These are phyloP conservation scores for Scotopteryx bipunctaria DNA, from an alignment of 2,888 invertebrate species.

Conservation along the genomic window DNA sequence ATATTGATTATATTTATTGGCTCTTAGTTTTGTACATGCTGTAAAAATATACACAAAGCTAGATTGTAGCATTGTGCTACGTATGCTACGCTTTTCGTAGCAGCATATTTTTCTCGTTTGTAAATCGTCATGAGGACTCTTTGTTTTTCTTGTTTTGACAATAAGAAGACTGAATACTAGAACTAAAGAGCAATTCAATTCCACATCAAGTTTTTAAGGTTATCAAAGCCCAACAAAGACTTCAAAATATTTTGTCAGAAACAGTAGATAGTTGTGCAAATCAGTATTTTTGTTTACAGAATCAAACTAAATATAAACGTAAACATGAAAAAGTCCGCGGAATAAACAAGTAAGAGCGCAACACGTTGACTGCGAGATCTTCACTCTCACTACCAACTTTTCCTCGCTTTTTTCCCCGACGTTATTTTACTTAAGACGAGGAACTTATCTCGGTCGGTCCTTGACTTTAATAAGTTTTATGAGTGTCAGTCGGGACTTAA, in stretches of 20 bases:
- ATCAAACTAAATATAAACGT: conserved; percentile 32
- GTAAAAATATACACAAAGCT: conserved; percentile 11
- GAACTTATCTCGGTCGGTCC: conserved; percentile 82
- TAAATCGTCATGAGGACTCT: too few species aligned
- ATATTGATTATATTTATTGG: too few species aligned
- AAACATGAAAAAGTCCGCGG: conserved; percentile 51
- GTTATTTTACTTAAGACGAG: conserved; percentile 82
- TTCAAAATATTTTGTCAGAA: too few species aligned
- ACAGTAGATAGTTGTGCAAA: too few species aligned
- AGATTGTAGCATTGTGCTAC: conserved; percentile 50
- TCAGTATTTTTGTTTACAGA: too few species aligned
- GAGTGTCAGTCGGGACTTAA: conserved; percentile 81
- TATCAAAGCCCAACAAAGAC: too few species aligned
- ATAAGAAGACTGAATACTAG: too few species aligned
- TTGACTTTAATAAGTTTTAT: conserved; percentile 84
- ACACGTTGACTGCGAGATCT: conserved; percentile 69
- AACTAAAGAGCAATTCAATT: too few species aligned
- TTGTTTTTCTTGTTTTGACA: too few species aligned
- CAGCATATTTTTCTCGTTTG: conserved; percentile 24
- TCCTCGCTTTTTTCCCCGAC: conserved; percentile 74
- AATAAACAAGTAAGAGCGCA: conserved; percentile 61
- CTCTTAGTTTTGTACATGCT: not conserved
- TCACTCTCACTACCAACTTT: conserved; percentile 76
- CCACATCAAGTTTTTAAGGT: too few species aligned
- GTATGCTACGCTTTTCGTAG: conserved; percentile 54